Evolutionary conservation across 1,140 invertebrate genomes (phyloP), one percentile per base, ranked within the genome.

Genomic region (Penaeus japonicus): DNA sequence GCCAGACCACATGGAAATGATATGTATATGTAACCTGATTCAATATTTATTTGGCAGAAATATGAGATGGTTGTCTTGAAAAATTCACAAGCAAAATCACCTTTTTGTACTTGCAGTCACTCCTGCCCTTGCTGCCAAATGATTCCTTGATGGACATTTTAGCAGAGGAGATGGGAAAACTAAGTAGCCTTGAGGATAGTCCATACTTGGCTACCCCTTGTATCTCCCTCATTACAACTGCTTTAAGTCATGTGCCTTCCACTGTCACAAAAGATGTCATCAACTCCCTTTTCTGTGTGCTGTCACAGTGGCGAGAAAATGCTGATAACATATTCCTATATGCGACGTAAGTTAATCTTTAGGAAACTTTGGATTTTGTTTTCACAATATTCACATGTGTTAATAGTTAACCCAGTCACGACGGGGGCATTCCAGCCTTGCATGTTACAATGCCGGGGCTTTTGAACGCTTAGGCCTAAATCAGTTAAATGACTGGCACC

Each of bases 301-400:
- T 89, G 30, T 53, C 54, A 5, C 79, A 87, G 65, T 89, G 89
- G 89, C 77, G 89, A 35, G 89, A 89, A 47, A 75, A 47, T 18
- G 84, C 89, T 27, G 70, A 85, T 24, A 79, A 77, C 30, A 77
- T 89, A 27, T 89, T 89, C 55, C 80, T 89, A 7, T 89, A 87
- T 87, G 84, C 89, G 7, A 84, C 62, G 89, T 89, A 78, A 80
- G 87, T 84, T 20, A 20, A 54, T 24, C 27, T 30, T 53, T 27
- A 30, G 20, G 1, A 27, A 15, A 47, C 47, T 47, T 47, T 47
- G 15, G 15, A 12, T 47, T 47, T 12, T 47, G 47, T 5, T 12
- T 47, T 47, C 15, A 12, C 10, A 47, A 12, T 47, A 47, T 1
- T 47, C 10, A 47, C 1, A 12, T 47, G 47, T 47, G 47, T 7